Conservation (phyloP, 2,113 vertebrate species). For the Muscicapa adusta region DNA sequence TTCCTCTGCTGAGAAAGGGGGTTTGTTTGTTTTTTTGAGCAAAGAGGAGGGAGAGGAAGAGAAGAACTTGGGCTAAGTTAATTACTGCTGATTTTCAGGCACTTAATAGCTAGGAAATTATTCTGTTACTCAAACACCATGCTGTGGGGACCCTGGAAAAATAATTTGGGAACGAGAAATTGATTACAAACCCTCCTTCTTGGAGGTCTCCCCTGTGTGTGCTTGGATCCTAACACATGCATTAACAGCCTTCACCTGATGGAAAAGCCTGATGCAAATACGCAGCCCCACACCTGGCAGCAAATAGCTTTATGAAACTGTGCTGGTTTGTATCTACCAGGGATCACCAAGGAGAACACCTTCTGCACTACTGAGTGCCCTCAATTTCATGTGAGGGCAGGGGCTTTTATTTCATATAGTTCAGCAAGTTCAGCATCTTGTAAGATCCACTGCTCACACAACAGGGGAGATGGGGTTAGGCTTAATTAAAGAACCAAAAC, state of each 20-base stretch:
- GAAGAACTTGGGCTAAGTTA: slow-evolving; percentile 13
- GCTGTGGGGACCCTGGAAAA: slow-evolving; percentile 34
- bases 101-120: slow-evolving; percentile 46
- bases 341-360: not conserved
- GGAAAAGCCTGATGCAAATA: not conserved
- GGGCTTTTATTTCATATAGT: not conserved
- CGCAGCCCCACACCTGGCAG: not conserved
- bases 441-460: not conserved
- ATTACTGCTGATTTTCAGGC: slow-evolving; percentile 51
- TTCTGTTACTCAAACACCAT: slow-evolving; percentile 46
- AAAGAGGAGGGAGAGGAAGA: slow-evolving; percentile 21
- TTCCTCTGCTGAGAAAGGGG: not conserved
- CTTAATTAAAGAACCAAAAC: slow-evolving; percentile 12
- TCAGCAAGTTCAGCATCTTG: not conserved
- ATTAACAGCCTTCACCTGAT: not conserved
- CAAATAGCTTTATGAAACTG: not conserved
- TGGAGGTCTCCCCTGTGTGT: not conserved
- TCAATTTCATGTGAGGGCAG: not conserved
- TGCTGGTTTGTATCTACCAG: not conserved
- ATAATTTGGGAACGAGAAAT: slow-evolving; percentile 30
- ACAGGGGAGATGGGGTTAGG: not conserved
- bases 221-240: not conserved
- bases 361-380: not conserved
- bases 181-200: slow-evolving; percentile 8
- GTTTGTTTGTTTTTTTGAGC: slow-evolving; percentile 23